phyloP scores from a whole-genome alignment of 2,888 invertebrate genomes.

The Aleiodes testaceus region DNA sequence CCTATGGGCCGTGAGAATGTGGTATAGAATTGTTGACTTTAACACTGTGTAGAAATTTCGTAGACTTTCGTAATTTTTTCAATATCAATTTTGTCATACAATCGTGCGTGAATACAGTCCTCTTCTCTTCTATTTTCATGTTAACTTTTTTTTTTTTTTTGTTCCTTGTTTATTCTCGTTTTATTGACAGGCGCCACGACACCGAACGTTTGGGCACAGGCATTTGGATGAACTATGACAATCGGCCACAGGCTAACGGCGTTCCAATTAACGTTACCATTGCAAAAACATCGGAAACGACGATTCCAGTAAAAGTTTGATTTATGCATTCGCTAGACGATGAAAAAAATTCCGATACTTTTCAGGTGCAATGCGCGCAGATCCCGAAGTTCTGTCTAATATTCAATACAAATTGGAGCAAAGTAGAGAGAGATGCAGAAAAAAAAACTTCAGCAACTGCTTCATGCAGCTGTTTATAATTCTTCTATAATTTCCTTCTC shows the following conservation, averaged over 20 bases:
- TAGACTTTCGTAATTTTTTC: slow-evolving; percentile 47
- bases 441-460: too few species aligned
- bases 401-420: not conserved
- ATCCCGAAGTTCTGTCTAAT: slow-evolving; percentile 5
- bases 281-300: slow-evolving; percentile 24
- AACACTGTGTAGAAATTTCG: slow-evolving; percentile 39
- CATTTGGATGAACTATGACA: slow-evolving; percentile 15
- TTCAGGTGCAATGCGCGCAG: not conserved
- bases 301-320: not conserved
- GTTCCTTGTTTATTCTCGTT: slow-evolving; percentile 11
- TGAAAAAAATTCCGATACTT: too few species aligned
- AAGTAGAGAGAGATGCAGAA: not conserved
- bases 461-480: too few species aligned
- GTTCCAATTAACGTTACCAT: slow-evolving; percentile 17
- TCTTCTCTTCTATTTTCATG: slow-evolving; percentile 15
- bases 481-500: not conserved
- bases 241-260: slow-evolving; percentile 9
- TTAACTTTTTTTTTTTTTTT: slow-evolving; percentile 27
- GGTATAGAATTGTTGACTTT: slow-evolving; percentile 29
- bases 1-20: slow-evolving; percentile 1
- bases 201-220: slow-evolving; percentile 17
- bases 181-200: slow-evolving; percentile 13
- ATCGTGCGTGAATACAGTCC: slow-evolving; percentile 42
- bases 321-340: not conserved
- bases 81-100: slow-evolving; percentile 51